Conservation (phyloP, 2,797 vertebrate species). For the Miichthys miiuy region DNA sequence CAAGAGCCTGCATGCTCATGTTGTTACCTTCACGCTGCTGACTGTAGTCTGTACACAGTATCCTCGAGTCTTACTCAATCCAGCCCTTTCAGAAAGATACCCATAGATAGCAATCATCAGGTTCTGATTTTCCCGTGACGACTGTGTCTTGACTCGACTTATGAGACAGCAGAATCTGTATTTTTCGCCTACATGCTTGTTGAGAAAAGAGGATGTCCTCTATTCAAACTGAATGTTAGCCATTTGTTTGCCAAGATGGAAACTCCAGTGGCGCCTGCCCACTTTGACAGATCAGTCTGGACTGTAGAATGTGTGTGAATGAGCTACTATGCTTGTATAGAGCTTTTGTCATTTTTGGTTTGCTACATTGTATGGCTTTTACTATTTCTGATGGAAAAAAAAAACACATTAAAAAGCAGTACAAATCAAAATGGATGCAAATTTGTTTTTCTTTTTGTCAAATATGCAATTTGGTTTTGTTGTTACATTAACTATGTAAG, state of each 20-base stretch:
- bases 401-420: conserved; percentile 86
- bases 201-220: conserved; percentile 53
- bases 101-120: conserved; percentile 15
- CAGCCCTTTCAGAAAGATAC: conserved; percentile 24
- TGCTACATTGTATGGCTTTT: conserved; percentile 96
- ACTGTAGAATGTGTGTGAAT: conserved; percentile 84
- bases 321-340: conserved; percentile 89
- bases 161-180: conserved; percentile 36
- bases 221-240: conserved; percentile 66
- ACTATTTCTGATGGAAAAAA: conserved; percentile 90
- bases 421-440: conserved; percentile 73
- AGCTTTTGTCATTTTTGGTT: conserved; percentile 85
- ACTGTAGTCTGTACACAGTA: conserved; percentile 48
- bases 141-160: conserved; percentile 35
- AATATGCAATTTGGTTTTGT: background rate
- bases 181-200: conserved; percentile 52
- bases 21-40: conserved; percentile 48
- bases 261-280: conserved; percentile 85
- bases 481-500: background rate
- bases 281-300: conserved; percentile 81
- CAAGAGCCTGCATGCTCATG: conserved; percentile 66
- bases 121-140: background rate
- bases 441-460: conserved; percentile 25
- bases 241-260: conserved; percentile 86
- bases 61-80: conserved; percentile 41